Percentiles rank a stretch among this genome's conserved stretches.
phyloP scores from a whole-genome alignment of 1,140 invertebrate species.

The Centruroides vittatus region DNA sequence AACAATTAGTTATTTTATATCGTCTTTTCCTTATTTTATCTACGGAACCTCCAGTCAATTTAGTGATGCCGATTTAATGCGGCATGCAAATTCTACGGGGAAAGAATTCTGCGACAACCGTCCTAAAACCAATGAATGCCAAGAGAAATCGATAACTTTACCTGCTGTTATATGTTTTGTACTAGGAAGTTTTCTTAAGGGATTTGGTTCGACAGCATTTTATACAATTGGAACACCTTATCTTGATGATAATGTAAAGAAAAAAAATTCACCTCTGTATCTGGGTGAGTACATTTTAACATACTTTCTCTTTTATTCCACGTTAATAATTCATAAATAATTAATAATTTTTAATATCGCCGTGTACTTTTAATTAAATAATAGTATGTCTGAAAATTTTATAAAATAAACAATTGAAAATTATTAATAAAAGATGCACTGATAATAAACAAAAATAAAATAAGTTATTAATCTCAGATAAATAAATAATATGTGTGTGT shows the following conservation, averaged over 20 bases:
- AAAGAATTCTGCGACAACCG: background rate
- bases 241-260: conserved; percentile 27
- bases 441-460: too few species aligned
- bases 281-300: conserved; percentile 1
- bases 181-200: conserved; percentile 12
- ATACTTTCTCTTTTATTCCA: too few species aligned
- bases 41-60: conserved; percentile 38
- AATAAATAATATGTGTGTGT: too few species aligned
- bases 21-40: conserved; percentile 48
- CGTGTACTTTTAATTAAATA: too few species aligned
- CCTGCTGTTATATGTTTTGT: conserved; percentile 7
- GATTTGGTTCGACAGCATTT: conserved; percentile 17
- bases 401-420: too few species aligned
- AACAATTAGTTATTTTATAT: conserved; percentile 46
- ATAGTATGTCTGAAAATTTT: too few species aligned
- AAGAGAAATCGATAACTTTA: background rate
- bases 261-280: conserved; percentile 23
- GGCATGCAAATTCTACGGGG: background rate
- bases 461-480: too few species aligned
- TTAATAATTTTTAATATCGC: too few species aligned
- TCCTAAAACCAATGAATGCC: background rate
- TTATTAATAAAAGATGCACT: too few species aligned
- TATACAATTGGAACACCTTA: conserved; percentile 23
- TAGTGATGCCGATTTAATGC: background rate
- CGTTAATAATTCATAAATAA: too few species aligned